These are phyloP conservation scores for Varanus salvator DNA, from an alignment of 2,113 vertebrate species.

Conservation along the genomic window DNA sequence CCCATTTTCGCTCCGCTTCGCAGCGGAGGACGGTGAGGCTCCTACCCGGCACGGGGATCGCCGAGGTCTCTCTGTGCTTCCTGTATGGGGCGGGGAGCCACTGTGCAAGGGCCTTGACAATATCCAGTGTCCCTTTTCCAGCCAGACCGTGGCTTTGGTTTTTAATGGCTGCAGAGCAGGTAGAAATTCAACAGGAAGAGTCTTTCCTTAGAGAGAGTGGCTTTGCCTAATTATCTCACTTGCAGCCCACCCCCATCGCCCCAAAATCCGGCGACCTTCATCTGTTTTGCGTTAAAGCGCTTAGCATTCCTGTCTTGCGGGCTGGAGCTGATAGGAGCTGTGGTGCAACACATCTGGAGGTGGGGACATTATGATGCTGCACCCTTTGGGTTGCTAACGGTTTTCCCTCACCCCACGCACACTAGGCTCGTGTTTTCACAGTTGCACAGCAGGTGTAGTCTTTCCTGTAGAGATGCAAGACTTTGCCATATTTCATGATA, in stretches of 20 bases:
- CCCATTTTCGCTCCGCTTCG: no score
- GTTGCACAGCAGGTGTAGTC: not conserved
- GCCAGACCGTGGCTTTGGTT: no score
- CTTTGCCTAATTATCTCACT: not conserved
- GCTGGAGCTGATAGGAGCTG: not conserved
- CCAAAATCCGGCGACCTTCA: no score
- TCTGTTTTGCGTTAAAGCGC: no score
- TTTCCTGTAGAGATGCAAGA: not conserved
- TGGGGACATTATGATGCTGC: not conserved
- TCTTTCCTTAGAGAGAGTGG: not conserved
- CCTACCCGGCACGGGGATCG: not conserved
- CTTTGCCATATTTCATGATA: not conserved
- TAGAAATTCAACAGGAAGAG: not conserved
- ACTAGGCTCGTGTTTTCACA: not conserved
- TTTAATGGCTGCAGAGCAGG: not conserved
- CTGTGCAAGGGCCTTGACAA: no score
- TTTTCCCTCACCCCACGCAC: no score
- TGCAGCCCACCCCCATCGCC: not conserved
- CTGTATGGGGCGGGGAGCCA: not conserved
- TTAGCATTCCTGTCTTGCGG: not conserved
- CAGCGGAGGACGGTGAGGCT: not conserved
- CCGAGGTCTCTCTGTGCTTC: not conserved
- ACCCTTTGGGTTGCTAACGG: not conserved
- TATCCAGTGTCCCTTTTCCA: no score
- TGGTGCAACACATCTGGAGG: not conserved